Evolutionary conservation across 1,140 invertebrate genomes (phyloP).

Genomic region (Bombus difficillimus): DNA sequence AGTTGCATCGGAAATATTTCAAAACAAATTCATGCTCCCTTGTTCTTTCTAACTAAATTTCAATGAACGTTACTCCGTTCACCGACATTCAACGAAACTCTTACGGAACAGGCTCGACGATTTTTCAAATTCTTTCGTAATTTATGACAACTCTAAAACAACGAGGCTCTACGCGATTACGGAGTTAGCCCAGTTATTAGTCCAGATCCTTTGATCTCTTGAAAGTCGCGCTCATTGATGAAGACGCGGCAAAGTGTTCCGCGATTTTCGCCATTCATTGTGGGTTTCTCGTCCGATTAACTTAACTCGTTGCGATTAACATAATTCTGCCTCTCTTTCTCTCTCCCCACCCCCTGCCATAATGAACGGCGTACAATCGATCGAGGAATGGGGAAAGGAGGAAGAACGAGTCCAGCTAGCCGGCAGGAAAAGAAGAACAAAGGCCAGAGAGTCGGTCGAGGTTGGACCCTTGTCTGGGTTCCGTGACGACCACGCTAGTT

Average conservation of each 20-base stretch:
- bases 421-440: slow-evolving; percentile 54
- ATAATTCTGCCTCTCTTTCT: background rate
- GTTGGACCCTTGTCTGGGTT: slow-evolving; percentile 40
- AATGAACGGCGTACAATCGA: slow-evolving; percentile 32
- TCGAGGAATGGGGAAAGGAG: background rate
- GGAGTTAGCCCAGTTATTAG: background rate
- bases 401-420: background rate
- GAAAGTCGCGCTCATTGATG: background rate
- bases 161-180: too few relatives aligned
- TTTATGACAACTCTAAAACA: too few relatives aligned
- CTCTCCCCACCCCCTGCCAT: background rate
- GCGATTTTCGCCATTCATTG: background rate
- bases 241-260: background rate
- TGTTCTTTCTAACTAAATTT: too few relatives aligned
- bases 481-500: slow-evolving; percentile 56
- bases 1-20: too few relatives aligned
- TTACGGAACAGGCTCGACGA: too few relatives aligned
- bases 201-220: too few relatives aligned
- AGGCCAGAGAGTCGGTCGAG: slow-evolving; percentile 24
- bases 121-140: too few relatives aligned
- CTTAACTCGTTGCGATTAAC: slow-evolving; percentile 7
- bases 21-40: too few relatives aligned
- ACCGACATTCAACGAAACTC: too few relatives aligned
- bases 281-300: background rate
- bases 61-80: too few relatives aligned